Evolutionary conservation across 1,140 invertebrate species (phyloP).

Genomic region (Trichogramma pretiosum): DNA sequence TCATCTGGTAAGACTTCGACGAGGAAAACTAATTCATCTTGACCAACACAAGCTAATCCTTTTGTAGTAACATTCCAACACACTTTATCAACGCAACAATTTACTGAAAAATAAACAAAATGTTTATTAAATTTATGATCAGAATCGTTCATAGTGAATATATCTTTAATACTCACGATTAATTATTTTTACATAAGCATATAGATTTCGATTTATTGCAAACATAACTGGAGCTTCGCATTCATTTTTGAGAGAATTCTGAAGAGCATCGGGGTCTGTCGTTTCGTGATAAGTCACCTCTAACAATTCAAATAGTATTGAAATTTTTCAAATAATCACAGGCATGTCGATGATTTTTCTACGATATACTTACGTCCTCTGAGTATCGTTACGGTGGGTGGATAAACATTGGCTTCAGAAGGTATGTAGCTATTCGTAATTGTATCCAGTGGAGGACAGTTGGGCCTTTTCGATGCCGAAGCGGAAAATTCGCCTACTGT

Average conservation of each 20-base stretch:
- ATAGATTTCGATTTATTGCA: constrained; percentile 71
- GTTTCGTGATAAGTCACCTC: constrained; percentile 53
- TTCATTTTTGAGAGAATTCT: constrained; percentile 50
- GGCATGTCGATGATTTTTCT: too few relatives aligned
- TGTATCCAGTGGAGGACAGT: constrained; percentile 44
- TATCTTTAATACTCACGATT: constrained; percentile 53
- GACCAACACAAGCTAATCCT: constrained; percentile 73
- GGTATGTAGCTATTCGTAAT: constrained; percentile 53
- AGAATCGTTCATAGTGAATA: constrained; percentile 1
- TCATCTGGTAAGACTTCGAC: constrained; percentile 67
- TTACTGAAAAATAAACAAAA: constrained; percentile 50
- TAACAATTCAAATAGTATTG: too few relatives aligned
- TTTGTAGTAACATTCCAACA: constrained; percentile 76
- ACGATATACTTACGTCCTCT: constrained; percentile 50
- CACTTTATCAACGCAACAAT: constrained; percentile 70
- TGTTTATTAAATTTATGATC: background rate
- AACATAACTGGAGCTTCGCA: constrained; percentile 58
- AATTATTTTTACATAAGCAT: constrained; percentile 67
- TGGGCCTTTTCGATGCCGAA: constrained; percentile 32
- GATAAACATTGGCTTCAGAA: constrained; percentile 44
- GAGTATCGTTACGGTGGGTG: constrained; percentile 48
- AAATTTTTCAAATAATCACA: too few relatives aligned
- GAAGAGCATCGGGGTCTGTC: constrained; percentile 43
- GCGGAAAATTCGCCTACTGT: constrained; percentile 30
- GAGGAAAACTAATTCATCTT: constrained; percentile 77